Percentiles rank a stretch among this genome's conserved stretches.
Evolutionary conservation across 2,888 invertebrate species (phyloP).

Genomic region (Pedicia rivosa): DNA sequence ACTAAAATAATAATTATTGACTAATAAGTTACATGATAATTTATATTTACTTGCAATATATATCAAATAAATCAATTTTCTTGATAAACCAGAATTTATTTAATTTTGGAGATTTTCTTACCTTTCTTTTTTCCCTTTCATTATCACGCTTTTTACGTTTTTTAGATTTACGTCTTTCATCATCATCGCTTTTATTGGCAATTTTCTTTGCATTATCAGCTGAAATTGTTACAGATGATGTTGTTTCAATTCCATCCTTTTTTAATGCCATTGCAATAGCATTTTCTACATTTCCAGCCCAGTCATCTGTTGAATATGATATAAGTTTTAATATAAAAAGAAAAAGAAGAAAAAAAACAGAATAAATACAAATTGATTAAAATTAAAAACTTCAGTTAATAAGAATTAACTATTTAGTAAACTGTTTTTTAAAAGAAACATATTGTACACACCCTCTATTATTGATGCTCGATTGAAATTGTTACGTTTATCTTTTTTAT

Average conservation of each 20-base stretch:
- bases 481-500: too few relatives aligned
- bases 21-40: too few relatives aligned
- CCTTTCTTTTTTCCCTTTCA: slow-evolving; percentile 39
- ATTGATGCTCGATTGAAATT: too few relatives aligned
- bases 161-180: background rate
- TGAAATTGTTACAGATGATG: slow-evolving; percentile 17
- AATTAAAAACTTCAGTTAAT: slow-evolving; percentile 4
- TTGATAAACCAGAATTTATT: too few relatives aligned
- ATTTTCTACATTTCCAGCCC: slow-evolving; percentile 63
- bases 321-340: background rate
- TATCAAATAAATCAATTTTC: too few relatives aligned
- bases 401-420: too few relatives aligned
- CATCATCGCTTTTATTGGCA: background rate
- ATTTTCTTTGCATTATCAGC: background rate
- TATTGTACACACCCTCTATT: too few relatives aligned
- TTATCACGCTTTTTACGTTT: slow-evolving; percentile 34
- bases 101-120: too few relatives aligned
- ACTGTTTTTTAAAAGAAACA: too few relatives aligned
- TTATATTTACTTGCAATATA: too few relatives aligned
- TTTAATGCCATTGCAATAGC: slow-evolving; percentile 60
- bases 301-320: slow-evolving; percentile 41
- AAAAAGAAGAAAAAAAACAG: background rate
- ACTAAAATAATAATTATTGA: too few relatives aligned
- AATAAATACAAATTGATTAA: slow-evolving; percentile 1
- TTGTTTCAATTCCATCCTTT: slow-evolving; percentile 39